Evolutionary conservation across 2,888 invertebrate genomes (phyloP).

Genomic region (Cephus nigrinus): DNA sequence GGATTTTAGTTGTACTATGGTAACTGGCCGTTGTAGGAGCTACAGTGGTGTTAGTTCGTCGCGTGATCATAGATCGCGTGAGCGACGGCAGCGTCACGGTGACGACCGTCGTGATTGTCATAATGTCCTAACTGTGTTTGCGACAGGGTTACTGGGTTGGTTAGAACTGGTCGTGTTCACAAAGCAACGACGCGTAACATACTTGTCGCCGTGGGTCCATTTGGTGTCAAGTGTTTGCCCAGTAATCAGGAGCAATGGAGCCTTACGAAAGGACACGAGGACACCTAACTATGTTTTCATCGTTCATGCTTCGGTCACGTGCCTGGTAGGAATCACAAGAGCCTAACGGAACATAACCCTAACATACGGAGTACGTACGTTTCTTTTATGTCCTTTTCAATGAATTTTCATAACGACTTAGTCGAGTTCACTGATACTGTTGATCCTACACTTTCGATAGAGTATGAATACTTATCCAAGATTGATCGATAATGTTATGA

Average conservation of each 20-base stretch:
- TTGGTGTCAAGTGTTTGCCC: constrained; percentile 36
- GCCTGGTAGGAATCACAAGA: constrained; percentile 11
- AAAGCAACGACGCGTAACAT: constrained; percentile 18
- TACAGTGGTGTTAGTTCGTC: constrained; percentile 3
- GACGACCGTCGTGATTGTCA: constrained; percentile 23
- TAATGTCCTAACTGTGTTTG: constrained; percentile 20
- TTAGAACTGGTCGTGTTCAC: constrained; percentile 7
- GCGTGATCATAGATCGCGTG: constrained; percentile 26
- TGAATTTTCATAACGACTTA: not conserved
- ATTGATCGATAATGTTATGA: not conserved
- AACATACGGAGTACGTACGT: not conserved
- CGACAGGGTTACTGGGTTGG: constrained; percentile 14
- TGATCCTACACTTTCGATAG: not conserved
- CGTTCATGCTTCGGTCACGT: constrained; percentile 34
- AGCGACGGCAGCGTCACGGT: constrained; percentile 1
- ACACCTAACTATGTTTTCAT: constrained; percentile 20
- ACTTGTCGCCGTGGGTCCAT: constrained; percentile 14
- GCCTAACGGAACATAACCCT: not conserved
- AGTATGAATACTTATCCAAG: not conserved
- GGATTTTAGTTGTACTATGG: not conserved
- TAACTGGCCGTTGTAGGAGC: not conserved
- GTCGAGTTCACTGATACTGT: not conserved
- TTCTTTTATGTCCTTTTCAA: not conserved
- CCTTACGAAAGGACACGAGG: constrained; percentile 12
- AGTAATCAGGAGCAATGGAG: constrained; percentile 24